phyloP scores from a whole-genome alignment of 2,797 vertebrate species.

The Hypotaenidia philippensis region DNA sequence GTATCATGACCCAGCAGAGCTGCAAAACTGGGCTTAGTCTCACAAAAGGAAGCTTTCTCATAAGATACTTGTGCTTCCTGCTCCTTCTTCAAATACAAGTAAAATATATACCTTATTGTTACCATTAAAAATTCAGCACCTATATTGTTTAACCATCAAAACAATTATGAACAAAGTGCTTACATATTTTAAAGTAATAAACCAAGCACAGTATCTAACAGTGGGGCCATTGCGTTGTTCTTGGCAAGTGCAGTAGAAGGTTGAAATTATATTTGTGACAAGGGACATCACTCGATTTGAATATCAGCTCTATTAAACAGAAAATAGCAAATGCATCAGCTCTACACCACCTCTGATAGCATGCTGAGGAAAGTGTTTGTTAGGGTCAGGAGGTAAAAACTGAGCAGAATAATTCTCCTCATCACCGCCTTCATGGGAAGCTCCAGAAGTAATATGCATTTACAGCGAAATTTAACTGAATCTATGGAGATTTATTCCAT shows the following conservation, averaged over 20 bases:
- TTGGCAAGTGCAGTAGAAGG: neutral
- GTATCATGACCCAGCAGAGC: rapidly evolving
- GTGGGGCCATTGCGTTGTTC: neutral
- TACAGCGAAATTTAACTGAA: neutral
- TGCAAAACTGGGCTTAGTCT: neutral
- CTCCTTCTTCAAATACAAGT: neutral
- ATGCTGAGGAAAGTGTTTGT: neutral
- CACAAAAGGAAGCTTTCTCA: neutral
- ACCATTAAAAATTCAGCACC: conserved; percentile 28
- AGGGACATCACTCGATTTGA: neutral
- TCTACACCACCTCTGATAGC: neutral
- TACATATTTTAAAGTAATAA: conserved; percentile 38
- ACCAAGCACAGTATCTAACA: neutral
- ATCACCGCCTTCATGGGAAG: neutral
- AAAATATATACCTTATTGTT: neutral
- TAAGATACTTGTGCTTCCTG: neutral
- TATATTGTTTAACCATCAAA: conserved; percentile 24
- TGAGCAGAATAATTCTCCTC: neutral
- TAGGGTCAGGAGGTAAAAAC: neutral
- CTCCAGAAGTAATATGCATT: neutral
- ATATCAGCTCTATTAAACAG: conserved; percentile 11
- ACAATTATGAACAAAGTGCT: conserved; percentile 1
- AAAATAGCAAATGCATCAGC: neutral
- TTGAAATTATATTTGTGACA: conserved; percentile 36
- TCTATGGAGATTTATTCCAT: neutral